A percentile compares a stretch with the other conserved stretches of the same genome.
Evolutionary conservation across 2,888 invertebrate species (phyloP).

Genomic region (Epicampocera succincta): DNA sequence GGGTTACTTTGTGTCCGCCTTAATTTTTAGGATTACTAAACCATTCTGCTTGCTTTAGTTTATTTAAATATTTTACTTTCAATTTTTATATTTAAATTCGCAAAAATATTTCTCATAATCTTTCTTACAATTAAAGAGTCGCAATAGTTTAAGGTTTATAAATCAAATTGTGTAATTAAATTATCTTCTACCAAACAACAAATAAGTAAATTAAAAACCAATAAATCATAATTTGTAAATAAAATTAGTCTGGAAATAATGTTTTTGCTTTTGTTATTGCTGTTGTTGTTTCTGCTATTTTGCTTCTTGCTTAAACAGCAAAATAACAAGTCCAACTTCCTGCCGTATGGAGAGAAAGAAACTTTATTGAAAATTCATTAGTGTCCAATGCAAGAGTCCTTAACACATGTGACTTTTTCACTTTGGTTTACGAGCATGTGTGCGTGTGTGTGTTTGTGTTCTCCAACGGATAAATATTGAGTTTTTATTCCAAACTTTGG

Average conservation of each 20-base stretch:
- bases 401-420: constrained; percentile 33
- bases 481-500: constrained; percentile 43
- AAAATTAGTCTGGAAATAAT: constrained; percentile 65
- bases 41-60: too few species aligned
- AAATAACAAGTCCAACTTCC: constrained; percentile 31
- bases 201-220: constrained; percentile 78
- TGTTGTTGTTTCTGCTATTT: background rate
- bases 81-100: too few species aligned
- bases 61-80: too few species aligned
- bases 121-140: background rate
- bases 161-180: constrained; percentile 9
- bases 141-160: constrained; percentile 31
- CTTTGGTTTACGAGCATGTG: background rate
- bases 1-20: too few species aligned
- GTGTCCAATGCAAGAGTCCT: constrained; percentile 71
- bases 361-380: constrained; percentile 79
- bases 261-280: background rate
- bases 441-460: background rate
- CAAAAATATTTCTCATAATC: too few species aligned
- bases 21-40: too few species aligned
- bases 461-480: constrained; percentile 44
- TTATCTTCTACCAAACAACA: constrained; percentile 72
- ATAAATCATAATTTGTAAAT: constrained; percentile 78
- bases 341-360: constrained; percentile 21
- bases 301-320: constrained; percentile 2